Base-by-base conservation (phyloP, 2,888 invertebrate genomes). In the Leptinotarsa peninsularis region DNA sequence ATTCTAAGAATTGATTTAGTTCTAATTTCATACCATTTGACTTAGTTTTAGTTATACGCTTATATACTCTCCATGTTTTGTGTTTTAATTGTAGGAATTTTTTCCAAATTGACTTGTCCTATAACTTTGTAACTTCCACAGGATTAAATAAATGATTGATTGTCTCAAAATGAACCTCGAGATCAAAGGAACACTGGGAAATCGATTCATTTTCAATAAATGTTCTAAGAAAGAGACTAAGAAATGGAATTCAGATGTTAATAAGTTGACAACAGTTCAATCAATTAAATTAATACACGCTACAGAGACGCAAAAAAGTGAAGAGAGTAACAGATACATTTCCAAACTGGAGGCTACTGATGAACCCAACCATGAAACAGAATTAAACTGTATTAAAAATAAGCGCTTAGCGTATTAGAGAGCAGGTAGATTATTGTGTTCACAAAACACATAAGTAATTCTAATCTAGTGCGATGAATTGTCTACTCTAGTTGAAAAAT, bases 361-460 rank as follows among this genome's bases (percentile, higher is more conserved):
- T 43, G 43, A 43, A 43, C 43, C 43, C 43, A 43, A 43, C 23
- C 63, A 63, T 33, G 63, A 4, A 21, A 63, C 13, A 63, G 27
- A 63, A 69, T 50, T 27, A 17, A 68, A 43, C 43, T 27, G 10
- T 68, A 68, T 73, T 73, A 50, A 60, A 60, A 50, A 71, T 71
- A 43, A 63, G 73, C 72, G 58, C 71, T 56, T 75, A 82, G 79
- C 80, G 81, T 80, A 84, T 84, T 85, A 85, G 83, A 85, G 84
- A 85, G 85, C 85, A 86, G 83, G 84, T 85, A 84, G 83, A 84
- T 83, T 83, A 83, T 80, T 79, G 60, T 71, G 71, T 78, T 81
- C 79, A 82, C 74, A 78, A 43, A 75, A 81, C 79, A 80, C 78
- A 75, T 69, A 77, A 79, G 73, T 76, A 76, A 67, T n/a, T 76